Base-by-base conservation (phyloP, 2,888 invertebrate genomes). In the Epiblema foenella region DNA sequence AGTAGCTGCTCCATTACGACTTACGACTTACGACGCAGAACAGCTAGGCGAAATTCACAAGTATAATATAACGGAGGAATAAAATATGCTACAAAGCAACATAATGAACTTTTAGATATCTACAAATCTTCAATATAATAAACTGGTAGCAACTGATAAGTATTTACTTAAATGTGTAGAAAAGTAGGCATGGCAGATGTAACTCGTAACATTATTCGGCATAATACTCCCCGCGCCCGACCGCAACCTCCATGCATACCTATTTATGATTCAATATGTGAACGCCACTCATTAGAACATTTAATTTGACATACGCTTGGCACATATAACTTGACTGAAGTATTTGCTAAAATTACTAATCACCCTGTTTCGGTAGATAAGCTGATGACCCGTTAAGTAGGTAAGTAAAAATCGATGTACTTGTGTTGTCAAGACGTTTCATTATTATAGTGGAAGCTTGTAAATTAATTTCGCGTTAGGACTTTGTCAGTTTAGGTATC, bases 201-300 rank as follows among this genome's bases (percentile, higher is more conserved):
- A 58, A 68, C 49, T 54, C 52, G 52, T 60, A 42, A 59, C 68
- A 68, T n/a, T 59, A 72, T 46, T 59, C 57, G 17, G 64, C 64
- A 42, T 63, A 11, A 37, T 37, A 56, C 62, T 69, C 59, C 73
- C 46, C 60, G 63, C 63, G 18, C 52, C 51, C 10, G 52, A 12
- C 20, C 74, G 76, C 75, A 78, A 77, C 81, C 79, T 80, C 78
- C 75, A 83, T 85, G 82, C 85, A 85, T 86, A n/a, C n/a, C n/a
- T n/a, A 86, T 86, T 85, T 83, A 85, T 85, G 81, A 79, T 77
- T 79, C 80, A 76, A 79, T 81, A 77, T 77, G 78, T 76, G 76
- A 79, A 78, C 77, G 75, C 76, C 79, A 79, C 82, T 83, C 83
- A 83, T 84, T 83, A 82, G 81, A 82, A 78, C 77, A 77, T 81